A percentile compares a stretch with the other conserved stretches of the same genome.
These are phyloP conservation scores for Rhyacichthys aspro DNA, from an alignment of 2,797 vertebrate species.

Conservation along the genomic window DNA sequence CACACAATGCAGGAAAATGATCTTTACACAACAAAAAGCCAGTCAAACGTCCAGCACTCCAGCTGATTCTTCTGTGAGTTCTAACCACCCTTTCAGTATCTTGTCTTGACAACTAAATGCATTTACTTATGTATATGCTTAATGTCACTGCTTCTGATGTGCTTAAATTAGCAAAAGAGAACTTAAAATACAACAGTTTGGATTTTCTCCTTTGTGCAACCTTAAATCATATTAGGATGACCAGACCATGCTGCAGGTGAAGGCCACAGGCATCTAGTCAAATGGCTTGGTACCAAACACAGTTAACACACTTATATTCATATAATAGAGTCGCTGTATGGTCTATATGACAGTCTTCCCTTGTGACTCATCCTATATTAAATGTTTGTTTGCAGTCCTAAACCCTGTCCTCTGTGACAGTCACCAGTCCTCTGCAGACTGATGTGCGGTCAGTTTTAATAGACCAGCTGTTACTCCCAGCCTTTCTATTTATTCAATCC, in stretches of 20 bases:
- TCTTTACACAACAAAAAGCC: constrained; percentile 11
- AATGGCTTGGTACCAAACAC: no score
- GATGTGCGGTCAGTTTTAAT: constrained; percentile 39
- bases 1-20: constrained; percentile 27
- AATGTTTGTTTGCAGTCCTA: constrained; percentile 1
- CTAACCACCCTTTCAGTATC: no score
- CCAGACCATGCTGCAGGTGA: no score
- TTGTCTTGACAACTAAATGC: no score
- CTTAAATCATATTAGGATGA: no score
- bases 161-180: no score
- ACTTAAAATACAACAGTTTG: no score
- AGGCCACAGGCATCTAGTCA: no score
- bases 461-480: constrained; percentile 37
- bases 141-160: no score
- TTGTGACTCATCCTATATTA: background rate
- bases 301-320: no score
- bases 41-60: background rate
- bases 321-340: background rate
- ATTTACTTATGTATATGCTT: no score
- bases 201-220: no score
- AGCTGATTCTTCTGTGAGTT: background rate
- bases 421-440: constrained; percentile 2
- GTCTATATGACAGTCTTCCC: constrained; percentile 5
- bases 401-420: constrained; percentile 6
- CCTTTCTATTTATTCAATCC: constrained; percentile 27